Evolutionary conservation across 1,140 invertebrate species (phyloP), one percentile per base, ranked within the genome.

Genomic region (Danaus melanippus): DNA sequence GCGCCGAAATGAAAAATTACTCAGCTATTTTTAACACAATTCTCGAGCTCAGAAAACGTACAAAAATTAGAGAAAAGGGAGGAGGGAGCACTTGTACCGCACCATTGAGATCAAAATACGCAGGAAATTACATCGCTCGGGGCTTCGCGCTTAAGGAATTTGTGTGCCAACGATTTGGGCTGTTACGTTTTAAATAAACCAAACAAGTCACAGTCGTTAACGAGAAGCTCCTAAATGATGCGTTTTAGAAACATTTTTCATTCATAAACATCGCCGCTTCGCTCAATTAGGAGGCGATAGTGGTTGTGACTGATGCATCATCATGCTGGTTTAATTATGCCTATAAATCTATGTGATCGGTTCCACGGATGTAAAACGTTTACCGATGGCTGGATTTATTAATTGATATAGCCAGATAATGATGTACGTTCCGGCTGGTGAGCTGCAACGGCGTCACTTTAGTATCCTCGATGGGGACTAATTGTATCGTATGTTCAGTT

Each of bases 51-150:
- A 76, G 75, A 82, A 81, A 82, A 80, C 81, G 81, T 84, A 86
- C 76, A 83, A 84, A 83, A 86, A 84, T 84, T 83, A 86, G 80
- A 83, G 79, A 80, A 83, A 83, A 78, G 78, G 80, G 71, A 75
- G 69, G 74, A 78, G 83, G 15, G 79, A 74, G 77, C 78, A 83
- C 81, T 86, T 83, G 84, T 82, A 68, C 65, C 79, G 84, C 79
- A 71, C 77, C 79, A 86, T 86, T 86, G 81, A 82, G 79, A 81
- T 84, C 78, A 82, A 86, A 86, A 86, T 79, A 80, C 77, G 78
- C 78, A 80, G 79, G 79, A 84, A 83, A 86, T 86, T 81, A 84
- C 77, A 67, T 66, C 62, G 76, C 78, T 71, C 71, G 58, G 69
- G 74, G 79, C 73, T 67, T 50, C 58, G 56, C 66, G 66, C 15